These are phyloP conservation scores for Poliocrania exsul DNA, from an alignment of 2,797 vertebrate genomes.

Conservation along the genomic window DNA sequence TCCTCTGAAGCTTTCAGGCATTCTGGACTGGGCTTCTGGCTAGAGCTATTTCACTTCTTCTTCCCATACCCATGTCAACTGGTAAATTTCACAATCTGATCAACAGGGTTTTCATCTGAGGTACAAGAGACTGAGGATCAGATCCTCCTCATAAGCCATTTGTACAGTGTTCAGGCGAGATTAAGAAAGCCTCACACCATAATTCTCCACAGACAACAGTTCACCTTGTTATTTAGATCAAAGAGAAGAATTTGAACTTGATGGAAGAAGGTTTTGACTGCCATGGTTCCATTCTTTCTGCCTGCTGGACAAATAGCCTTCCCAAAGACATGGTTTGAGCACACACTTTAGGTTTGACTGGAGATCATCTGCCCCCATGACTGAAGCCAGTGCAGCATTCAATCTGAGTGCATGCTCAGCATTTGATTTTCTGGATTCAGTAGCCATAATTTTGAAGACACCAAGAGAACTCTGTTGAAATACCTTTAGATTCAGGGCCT, in stretches of 20 bases:
- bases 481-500: neutral
- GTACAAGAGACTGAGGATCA: neutral
- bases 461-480: neutral
- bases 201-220: neutral
- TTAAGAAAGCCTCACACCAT: neutral
- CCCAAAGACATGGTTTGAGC: neutral
- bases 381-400: neutral
- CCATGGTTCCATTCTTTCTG: neutral
- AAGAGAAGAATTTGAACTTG: neutral
- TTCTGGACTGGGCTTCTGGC: neutral
- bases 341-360: neutral
- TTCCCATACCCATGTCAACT: neutral
- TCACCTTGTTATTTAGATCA: neutral
- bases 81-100: neutral
- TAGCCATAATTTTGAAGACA: neutral
- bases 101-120: neutral
- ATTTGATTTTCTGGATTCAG: neutral
- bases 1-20: neutral
- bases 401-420: neutral
- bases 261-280: neutral
- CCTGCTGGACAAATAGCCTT: neutral
- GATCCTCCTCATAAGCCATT: neutral
- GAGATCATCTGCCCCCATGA: rapidly evolving
- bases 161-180: neutral
- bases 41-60: neutral